Base-by-base conservation (phyloP, 1,140 invertebrate species). In the Agrypnia vestita region DNA sequence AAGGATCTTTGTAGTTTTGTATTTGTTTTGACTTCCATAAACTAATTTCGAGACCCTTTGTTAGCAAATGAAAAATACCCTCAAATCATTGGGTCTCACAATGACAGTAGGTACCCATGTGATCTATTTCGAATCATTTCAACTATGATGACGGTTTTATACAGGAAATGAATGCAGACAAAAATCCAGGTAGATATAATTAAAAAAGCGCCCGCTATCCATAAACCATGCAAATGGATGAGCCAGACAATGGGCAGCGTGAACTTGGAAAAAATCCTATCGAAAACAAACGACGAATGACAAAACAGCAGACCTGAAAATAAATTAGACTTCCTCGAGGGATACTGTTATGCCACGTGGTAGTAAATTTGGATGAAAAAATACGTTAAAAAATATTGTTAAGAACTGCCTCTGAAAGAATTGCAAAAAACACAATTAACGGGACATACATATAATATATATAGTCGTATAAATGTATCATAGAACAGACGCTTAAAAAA, bases 81-180 rank as follows among this genome's bases (percentile, higher is more conserved):
- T 35, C 25, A 35, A 35, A 56, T 17, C 21, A 59, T 19, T 59
- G 17, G 55, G 55, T 19, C 21, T 19, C 17, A 59, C 9, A 43
- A 43, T 43, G n/a, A 46, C 12, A 67, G 25, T n/a, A n/a, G n/a
- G n/a, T 35, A 35, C 25, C 25, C 6, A 43, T 44, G 12, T 35
- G 62, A 67, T 35, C 62, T 25, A 67, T 67, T 67, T 43, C n/a
- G 62, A 67, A 67, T n/a, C 43, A n/a, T 59, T 35, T 35, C 25
- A 35, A 35, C 25, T 35, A 35, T 35, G 51, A 74, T 53, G 71
- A 56, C 51, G 51, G 55, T 74, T 51, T 74, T 51, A 56, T 21
- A 51, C 75, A 76, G 75, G 75, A 76, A 76, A 76, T 76, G 75
- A 62, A 76, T 56, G 64, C 47, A 35, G 72, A 74, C 53, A 55